Evolutionary conservation across 2,888 invertebrate species (phyloP).

Genomic region (Ethmia dodecea): DNA sequence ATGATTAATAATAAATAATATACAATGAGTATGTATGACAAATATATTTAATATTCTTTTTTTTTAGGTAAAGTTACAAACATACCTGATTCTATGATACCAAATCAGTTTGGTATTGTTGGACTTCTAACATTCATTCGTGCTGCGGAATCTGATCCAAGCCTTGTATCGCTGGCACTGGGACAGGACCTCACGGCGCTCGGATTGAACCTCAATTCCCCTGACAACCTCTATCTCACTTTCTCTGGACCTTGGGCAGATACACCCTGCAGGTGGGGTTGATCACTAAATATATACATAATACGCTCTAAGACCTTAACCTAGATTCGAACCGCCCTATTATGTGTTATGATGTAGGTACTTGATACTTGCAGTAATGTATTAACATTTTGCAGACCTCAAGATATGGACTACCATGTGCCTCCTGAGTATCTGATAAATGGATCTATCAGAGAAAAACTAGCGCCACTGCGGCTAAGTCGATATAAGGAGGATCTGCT

Average conservation of each 20-base stretch:
- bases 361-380: too few species aligned
- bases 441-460: conserved; percentile 95
- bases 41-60: neutral
- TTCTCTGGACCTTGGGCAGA: conserved; percentile 99
- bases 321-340: too few species aligned
- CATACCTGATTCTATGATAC: conserved; percentile 99
- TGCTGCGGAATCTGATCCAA: conserved; percentile 98
- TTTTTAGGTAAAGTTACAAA: conserved; percentile 95
- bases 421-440: conserved; percentile 99
- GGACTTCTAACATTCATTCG: conserved; percentile 98
- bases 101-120: conserved; percentile 99
- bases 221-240: conserved; percentile 98
- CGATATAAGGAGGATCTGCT: conserved; percentile 99
- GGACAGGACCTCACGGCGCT: conserved; percentile 99
- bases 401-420: conserved; percentile 99
- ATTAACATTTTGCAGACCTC: conserved; percentile 86
- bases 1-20: too few species aligned
- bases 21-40: neutral
- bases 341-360: too few species aligned
- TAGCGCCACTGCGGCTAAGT: conserved; percentile 96
- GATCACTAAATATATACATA: too few species aligned
- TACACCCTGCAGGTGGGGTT: conserved; percentile 87
- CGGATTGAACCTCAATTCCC: conserved; percentile 98
- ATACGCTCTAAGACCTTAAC: too few species aligned
- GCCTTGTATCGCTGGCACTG: conserved; percentile 96